A percentile compares a stretch with the other conserved stretches of the same genome.
Evolutionary conservation across 1,140 invertebrate genomes (phyloP).

Genomic region (Berghia stephanieae): DNA sequence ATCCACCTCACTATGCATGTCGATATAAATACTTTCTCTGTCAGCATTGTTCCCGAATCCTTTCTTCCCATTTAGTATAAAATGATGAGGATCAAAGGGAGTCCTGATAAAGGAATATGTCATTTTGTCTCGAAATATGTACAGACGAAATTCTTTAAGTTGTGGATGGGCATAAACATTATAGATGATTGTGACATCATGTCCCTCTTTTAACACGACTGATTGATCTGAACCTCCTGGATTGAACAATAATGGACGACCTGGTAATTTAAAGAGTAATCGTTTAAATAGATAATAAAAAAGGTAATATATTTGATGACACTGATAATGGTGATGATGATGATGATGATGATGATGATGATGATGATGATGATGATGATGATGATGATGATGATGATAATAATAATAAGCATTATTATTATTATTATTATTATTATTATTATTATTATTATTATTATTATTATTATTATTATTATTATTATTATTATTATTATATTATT

Average conservation of each 20-base stretch:
- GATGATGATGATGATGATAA: slow-evolving; percentile 13
- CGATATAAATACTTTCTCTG: no score
- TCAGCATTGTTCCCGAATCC: no score
- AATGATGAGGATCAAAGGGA: no score
- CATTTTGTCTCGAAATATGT: no score
- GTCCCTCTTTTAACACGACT: no score
- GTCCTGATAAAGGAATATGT: no score
- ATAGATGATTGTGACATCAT: background rate
- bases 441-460: slow-evolving; percentile 18
- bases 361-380: slow-evolving; percentile 24
- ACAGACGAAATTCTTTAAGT: background rate
- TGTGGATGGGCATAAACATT: background rate
- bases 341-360: slow-evolving; percentile 11
- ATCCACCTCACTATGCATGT: no score
- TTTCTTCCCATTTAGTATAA: no score
- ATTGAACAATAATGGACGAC: no score
- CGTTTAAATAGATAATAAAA: background rate
- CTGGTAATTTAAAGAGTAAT: no score
- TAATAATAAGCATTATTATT: background rate
- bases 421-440: slow-evolving; percentile 25
- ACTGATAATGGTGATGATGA: slow-evolving; percentile 13
- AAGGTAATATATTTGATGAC: background rate
- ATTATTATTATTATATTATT: slow-evolving; percentile 9
- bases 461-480: slow-evolving; percentile 15
- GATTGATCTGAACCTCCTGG: no score